Base-by-base conservation (phyloP, 2,888 invertebrate genomes). In the Scaptomyza caliginosa region DNA sequence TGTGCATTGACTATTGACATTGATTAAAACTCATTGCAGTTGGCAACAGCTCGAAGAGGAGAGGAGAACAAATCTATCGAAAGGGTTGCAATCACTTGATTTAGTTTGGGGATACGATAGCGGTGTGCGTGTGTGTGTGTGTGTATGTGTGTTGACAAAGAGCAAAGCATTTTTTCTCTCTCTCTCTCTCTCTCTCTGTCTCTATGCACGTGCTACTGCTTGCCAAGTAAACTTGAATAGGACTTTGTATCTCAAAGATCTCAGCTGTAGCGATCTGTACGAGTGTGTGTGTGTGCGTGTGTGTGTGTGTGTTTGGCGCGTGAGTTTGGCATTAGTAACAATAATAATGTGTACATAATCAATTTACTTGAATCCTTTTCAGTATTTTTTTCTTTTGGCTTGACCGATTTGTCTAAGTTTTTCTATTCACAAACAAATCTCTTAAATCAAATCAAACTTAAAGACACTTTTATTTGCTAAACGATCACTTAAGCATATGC, bases 1-100 rank as follows among this genome's bases (percentile, higher is more conserved):
- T 72, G 50, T 58, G 64, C 52, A 54, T 60, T 70, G 66, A 67
- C 67, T 72, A 60, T 74, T 85, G 81, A 81, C 86, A 83, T 86
- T 81, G 80, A 82, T 78, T 75, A 62, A 54, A 62, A 62, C 76
- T 67, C 55, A 62, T 46, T 74, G 63, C 74, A 67, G 52, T 73
- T 54, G 56, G 55, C 73, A 66, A 64, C 70, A 64, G 39, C 24
- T 5, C 3, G 7, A 0, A n/a, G n/a, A n/a, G n/a, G 7, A 11
- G n/a, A 6, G 10, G 4, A 19, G 8, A 3, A 2, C 6, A 11
- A 26, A 17, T 16, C 7, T 16, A 13, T 2, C n/a, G 4, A 21
- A 4, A 23, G 13, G 13, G 24, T 11, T 24, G 6, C 8, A 24
- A 24, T 24, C 7, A 8, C 2, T 24, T 24, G 4, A 7, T 23